Base-by-base conservation (phyloP, 1,140 invertebrate genomes). In the Drosophila orosa region DNA sequence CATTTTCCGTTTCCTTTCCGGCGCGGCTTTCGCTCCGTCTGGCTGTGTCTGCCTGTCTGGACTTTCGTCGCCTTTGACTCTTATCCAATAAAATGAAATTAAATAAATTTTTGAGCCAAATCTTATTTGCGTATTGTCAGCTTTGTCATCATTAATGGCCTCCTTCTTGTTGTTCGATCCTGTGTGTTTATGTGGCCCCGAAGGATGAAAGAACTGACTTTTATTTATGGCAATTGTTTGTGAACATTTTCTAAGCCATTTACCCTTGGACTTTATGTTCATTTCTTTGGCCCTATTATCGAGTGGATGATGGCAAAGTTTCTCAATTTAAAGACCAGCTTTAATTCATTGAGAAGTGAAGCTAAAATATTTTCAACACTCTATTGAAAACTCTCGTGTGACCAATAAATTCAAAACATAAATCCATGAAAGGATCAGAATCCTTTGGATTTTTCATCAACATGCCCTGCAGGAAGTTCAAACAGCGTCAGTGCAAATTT, bases 21-120 rank as follows among this genome's bases (percentile, higher is more conserved):
- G 40, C 48, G 76, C 29, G 40, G 25, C 44, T 15, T n/a, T 39
- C 19, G 15, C 10, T 22, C 59, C 22, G 37, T 66, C 66, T 56
- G 62, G 15, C 68, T 80, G 61, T 78, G 62, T 44, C 47, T 56
- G 62, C 8, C 68, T 79, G 65, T 80, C 65, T 80, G 59, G 74
- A 74, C 59, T 75, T 58, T 66, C 52, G 47, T 33, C 54, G 78
- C 78, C 78, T 78, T 84, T 83, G 82, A 87, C 78, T 86, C 65
- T 77, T 45, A 67, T 69, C 82, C 74, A 82, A 82, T 87, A 79
- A 86, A 87, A 76, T 77, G 79, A 89, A 83, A 89, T 87, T 89
- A 87, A 87, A 89, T 89, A 87, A 83, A 83, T 87, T 87, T 87
- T 87, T 83, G 72, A 89, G 73, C 79, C 75, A 89, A 87, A 87